Percentiles rank a stretch among this genome's conserved stretches.
phyloP scores from a whole-genome alignment of 2,113 vertebrate species.

The Capricornis sumatraensis region DNA sequence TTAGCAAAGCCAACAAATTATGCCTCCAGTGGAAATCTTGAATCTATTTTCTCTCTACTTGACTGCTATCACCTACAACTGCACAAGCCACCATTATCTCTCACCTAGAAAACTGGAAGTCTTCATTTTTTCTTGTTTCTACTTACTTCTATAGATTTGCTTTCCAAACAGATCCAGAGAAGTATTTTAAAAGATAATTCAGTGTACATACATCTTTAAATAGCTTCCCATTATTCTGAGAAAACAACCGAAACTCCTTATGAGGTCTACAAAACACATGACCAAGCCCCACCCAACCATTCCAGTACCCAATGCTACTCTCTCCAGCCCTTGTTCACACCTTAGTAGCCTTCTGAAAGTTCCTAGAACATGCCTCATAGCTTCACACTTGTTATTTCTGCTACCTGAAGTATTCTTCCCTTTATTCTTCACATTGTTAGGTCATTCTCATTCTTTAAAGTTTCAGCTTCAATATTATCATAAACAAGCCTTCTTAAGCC shows the following conservation, averaged over 20 bases:
- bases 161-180: slow-evolving; percentile 1
- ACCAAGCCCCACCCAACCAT: neutral
- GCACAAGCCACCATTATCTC: neutral
- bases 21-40: neutral
- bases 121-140: neutral
- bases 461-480: neutral
- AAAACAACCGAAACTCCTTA: neutral
- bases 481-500: neutral
- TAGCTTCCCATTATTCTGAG: neutral
- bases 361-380: neutral
- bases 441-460: neutral
- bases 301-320: neutral
- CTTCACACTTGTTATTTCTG: neutral
- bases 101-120: neutral
- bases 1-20: neutral
- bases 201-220: neutral
- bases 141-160: neutral
- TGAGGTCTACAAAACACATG: neutral
- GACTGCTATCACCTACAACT: neutral
- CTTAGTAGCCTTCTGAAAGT: neutral
- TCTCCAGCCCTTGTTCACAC: neutral
- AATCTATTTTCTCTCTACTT: slow-evolving; percentile 14
- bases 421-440: neutral
- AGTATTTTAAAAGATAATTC: neutral
- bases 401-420: neutral